phyloP scores from a whole-genome alignment of 2,797 vertebrate genomes.

The Erethizon dorsatum region DNA sequence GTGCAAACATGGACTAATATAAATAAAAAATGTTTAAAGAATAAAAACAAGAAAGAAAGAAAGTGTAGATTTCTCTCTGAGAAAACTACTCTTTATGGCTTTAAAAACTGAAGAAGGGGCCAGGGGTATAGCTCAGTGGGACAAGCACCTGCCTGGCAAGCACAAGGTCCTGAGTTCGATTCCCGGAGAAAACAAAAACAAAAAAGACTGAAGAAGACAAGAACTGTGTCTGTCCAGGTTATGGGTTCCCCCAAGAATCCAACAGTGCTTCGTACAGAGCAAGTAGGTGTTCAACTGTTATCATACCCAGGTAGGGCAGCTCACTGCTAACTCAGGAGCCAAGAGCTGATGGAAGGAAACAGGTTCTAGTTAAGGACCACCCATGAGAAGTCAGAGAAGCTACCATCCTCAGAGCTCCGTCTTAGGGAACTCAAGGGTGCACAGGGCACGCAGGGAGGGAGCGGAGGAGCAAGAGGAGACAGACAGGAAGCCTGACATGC shows the following conservation, averaged over 20 bases:
- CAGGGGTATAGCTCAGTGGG: too few relatives aligned
- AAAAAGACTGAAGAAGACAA: not conserved
- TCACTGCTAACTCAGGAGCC: not conserved
- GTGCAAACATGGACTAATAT: not conserved
- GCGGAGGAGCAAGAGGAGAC: not conserved
- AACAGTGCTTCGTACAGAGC: not conserved
- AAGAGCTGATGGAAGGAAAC: not conserved
- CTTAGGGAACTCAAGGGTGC: not conserved
- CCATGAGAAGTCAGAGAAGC: not conserved
- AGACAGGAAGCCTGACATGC: not conserved
- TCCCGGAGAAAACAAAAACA: too few relatives aligned
- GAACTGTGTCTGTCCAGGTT: not conserved
- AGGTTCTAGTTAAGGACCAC: not conserved
- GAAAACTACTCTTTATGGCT: slow-evolving; percentile 7
- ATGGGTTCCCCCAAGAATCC: not conserved
- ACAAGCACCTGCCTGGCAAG: too few relatives aligned
- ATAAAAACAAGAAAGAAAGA: not conserved
- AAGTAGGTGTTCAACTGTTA: not conserved
- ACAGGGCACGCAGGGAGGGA: not conserved
- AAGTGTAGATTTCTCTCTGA: not conserved
- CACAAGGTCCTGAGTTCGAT: too few relatives aligned
- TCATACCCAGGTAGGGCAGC: too few relatives aligned
- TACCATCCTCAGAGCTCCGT: not conserved
- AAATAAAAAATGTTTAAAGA: too few relatives aligned
- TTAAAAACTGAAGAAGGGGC: not conserved